Evolutionary conservation across 2,113 vertebrate genomes (phyloP).

Genomic region (Phaethornis superciliosus): DNA sequence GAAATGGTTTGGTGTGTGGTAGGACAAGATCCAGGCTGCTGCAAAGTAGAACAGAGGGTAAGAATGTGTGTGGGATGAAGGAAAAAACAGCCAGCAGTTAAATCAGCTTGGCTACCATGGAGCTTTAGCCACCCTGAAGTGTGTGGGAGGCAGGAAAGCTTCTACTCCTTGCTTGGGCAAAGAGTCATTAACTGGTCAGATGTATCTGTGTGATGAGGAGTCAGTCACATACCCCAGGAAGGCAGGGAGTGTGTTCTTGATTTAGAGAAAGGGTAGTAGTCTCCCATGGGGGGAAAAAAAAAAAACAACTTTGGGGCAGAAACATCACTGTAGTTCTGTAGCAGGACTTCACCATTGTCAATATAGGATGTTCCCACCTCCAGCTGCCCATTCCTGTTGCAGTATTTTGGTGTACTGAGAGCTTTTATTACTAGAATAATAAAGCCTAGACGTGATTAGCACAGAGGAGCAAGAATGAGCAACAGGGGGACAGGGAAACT

Average conservation of each 20-base stretch:
- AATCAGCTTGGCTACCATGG: background rate
- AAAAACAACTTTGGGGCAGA: background rate
- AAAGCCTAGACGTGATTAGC: background rate
- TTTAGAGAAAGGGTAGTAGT: background rate
- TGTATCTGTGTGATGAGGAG: background rate
- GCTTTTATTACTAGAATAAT: background rate
- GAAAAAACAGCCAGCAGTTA: background rate
- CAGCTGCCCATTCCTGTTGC: background rate
- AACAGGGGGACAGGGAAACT: background rate
- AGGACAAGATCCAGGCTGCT: background rate
- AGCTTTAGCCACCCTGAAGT: background rate
- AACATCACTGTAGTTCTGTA: background rate
- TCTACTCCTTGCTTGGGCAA: background rate
- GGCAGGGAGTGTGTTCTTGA: background rate
- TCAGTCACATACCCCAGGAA: background rate
- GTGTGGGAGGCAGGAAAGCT: background rate
- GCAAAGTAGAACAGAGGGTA: background rate
- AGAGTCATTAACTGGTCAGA: background rate
- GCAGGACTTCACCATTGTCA: background rate
- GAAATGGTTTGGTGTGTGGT: background rate
- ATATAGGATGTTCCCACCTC: background rate
- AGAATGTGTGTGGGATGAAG: conserved; percentile 25
- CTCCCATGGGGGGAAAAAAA: background rate
- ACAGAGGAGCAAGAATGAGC: background rate
- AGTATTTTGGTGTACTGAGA: background rate